Percentiles rank a stretch among this genome's conserved stretches.
These are phyloP conservation scores for Acomys russatus DNA, from an alignment of 2,797 vertebrate species.

Conservation along the genomic window DNA sequence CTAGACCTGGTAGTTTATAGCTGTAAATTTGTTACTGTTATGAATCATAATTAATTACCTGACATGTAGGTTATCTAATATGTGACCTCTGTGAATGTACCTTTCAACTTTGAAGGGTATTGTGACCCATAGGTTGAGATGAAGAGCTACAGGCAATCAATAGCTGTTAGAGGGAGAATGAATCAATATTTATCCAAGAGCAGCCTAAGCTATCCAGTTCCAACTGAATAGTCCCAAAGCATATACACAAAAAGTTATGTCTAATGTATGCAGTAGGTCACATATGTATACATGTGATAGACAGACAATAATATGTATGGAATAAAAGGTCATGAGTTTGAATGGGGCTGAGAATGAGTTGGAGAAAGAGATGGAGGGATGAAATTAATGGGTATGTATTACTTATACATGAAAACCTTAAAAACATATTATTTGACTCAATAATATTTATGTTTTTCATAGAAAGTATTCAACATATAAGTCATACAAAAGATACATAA, in stretches of 20 bases:
- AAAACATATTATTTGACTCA: not conserved
- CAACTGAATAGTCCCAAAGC: not conserved
- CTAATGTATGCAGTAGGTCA: not conserved
- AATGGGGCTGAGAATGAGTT: not conserved
- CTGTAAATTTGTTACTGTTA: not conserved
- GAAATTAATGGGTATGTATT: not conserved
- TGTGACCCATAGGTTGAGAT: not conserved
- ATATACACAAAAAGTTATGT: not conserved
- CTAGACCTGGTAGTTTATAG: too few relatives aligned
- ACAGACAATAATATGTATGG: not conserved
- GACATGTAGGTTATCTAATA: not conserved
- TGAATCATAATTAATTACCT: not conserved
- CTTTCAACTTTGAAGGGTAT: not conserved
- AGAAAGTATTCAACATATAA: not conserved
- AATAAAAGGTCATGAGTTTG: not conserved
- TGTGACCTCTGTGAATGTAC: not conserved
- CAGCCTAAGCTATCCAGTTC: not conserved
- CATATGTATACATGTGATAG: not conserved
- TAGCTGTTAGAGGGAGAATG: not conserved
- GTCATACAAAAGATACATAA: not conserved
- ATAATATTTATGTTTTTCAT: not conserved
- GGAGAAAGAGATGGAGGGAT: not conserved
- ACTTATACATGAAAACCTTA: not conserved
- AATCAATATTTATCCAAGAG: not conserved
- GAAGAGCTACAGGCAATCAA: not conserved